These are phyloP conservation scores for Zootoca vivipara DNA, from an alignment of 2,113 vertebrate genomes.

Conservation along the genomic window DNA sequence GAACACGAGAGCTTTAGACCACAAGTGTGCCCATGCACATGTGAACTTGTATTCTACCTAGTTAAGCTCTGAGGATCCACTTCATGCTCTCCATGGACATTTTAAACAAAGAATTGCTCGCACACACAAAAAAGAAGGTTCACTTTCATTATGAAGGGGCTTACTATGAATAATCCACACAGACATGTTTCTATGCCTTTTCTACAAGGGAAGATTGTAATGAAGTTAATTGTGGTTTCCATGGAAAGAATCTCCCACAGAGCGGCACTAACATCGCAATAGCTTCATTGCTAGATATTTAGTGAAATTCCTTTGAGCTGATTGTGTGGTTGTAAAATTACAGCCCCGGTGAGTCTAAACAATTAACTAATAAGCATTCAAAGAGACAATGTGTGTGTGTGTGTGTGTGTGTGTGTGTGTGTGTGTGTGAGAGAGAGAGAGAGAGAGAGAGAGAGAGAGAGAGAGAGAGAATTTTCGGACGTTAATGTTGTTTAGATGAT, in stretches of 20 bases:
- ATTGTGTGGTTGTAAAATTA: conserved; percentile 3
- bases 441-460: too few species aligned
- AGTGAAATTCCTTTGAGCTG: neutral
- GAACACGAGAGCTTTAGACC: neutral
- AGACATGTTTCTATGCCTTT: neutral
- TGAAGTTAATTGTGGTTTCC: neutral
- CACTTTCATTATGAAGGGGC: too few species aligned
- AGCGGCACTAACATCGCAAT: accelerated
- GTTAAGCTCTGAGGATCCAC: neutral
- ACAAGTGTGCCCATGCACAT: neutral
- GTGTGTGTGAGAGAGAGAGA: neutral
- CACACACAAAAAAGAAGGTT: too few species aligned
- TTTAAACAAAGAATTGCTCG: too few species aligned
- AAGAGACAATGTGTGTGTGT: neutral
- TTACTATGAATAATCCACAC: neutral
- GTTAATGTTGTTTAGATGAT: neutral
- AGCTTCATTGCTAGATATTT: neutral
- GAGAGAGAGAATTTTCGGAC: neutral
- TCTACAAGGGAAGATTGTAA: neutral
- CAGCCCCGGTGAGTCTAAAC: neutral
- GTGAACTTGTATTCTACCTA: neutral
- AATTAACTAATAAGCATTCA: neutral
- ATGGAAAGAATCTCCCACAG: neutral
- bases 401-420: accelerated
- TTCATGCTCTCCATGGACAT: too few species aligned